phyloP scores from a whole-genome alignment of 2,888 invertebrate genomes.

The Drosophila ustulata region DNA sequence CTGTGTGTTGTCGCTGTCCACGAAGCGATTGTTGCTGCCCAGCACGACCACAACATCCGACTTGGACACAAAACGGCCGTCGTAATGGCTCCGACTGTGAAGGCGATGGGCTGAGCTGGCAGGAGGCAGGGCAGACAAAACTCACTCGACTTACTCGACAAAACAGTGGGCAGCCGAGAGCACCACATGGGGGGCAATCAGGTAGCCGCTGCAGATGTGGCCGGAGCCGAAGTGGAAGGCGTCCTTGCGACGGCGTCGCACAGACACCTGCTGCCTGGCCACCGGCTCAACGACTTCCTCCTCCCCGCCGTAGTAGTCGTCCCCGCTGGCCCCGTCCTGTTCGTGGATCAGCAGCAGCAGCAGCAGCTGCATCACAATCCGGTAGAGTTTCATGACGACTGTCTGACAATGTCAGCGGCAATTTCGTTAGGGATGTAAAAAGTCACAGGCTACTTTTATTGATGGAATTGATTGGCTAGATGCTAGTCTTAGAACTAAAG shows the following conservation, averaged over 20 bases:
- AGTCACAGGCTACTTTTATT: not conserved
- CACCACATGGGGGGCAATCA: conserved; percentile 8
- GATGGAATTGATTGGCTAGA: not conserved
- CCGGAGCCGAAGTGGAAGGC: not conserved
- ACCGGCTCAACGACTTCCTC: not conserved
- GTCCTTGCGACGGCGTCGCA: conserved; percentile 11
- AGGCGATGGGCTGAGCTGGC: too few relatives aligned
- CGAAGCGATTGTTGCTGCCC: conserved; percentile 69
- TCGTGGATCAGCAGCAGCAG: not conserved
- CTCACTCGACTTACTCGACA: conserved; percentile 23
- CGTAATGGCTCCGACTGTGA: conserved; percentile 12
- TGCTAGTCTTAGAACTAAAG: conserved; percentile 8
- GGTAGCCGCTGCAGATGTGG: conserved; percentile 29
- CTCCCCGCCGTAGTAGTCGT: too few relatives aligned
- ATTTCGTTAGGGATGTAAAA: not conserved
- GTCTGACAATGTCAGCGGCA: not conserved
- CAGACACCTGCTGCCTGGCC: conserved; percentile 4
- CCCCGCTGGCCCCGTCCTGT: not conserved
- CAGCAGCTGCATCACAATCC: not conserved
- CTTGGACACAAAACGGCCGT: conserved; percentile 16
- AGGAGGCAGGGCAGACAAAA: too few relatives aligned
- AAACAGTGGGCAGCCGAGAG: conserved; percentile 39
- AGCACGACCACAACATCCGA: conserved; percentile 12
- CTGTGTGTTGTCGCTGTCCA: not conserved
- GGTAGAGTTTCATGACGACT: not conserved